These are phyloP conservation scores for Takifugu rubripes DNA, from an alignment of 2,797 vertebrate species.

Conservation along the genomic window DNA sequence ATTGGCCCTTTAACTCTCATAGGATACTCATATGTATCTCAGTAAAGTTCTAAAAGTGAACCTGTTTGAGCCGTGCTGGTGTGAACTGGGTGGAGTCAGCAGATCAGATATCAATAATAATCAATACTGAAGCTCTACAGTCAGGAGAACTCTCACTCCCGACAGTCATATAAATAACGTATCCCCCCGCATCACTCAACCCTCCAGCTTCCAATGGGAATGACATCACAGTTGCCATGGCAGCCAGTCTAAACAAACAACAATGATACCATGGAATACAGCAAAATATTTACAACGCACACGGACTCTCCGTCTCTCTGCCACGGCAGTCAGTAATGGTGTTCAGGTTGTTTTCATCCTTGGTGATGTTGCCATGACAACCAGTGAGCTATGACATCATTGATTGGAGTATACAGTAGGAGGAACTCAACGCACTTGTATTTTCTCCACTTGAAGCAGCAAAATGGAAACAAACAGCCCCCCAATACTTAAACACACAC, in stretches of 20 bases:
- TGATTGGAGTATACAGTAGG: slow-evolving; percentile 19
- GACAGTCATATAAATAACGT: background rate
- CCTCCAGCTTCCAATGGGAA: slow-evolving; percentile 70
- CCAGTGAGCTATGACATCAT: slow-evolving; percentile 48
- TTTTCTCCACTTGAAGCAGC: too few relatives aligned
- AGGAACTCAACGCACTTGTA: slow-evolving; percentile 3
- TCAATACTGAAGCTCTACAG: background rate
- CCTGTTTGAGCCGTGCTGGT: too few relatives aligned
- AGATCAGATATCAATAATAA: slow-evolving; percentile 1
- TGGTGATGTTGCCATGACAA: slow-evolving; percentile 44
- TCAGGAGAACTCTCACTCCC: background rate
- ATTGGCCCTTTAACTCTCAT: too few relatives aligned
- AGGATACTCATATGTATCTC: too few relatives aligned
- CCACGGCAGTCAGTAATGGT: background rate
- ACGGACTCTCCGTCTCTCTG: slow-evolving; percentile 6
- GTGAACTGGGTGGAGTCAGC: slow-evolving; percentile 4
- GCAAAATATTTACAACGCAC: slow-evolving; percentile 84
- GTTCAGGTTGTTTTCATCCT: slow-evolving; percentile 55
- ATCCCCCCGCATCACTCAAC: slow-evolving; percentile 48
- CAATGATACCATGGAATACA: slow-evolving; percentile 86
- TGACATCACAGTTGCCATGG: slow-evolving; percentile 81
- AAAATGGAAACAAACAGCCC: too few relatives aligned
- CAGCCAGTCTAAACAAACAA: slow-evolving; percentile 86
- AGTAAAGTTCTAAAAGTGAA: too few relatives aligned
- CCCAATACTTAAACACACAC: too few relatives aligned